Evolutionary conservation across 2,113 vertebrate species (phyloP).

Genomic region (Rana temporaria): DNA sequence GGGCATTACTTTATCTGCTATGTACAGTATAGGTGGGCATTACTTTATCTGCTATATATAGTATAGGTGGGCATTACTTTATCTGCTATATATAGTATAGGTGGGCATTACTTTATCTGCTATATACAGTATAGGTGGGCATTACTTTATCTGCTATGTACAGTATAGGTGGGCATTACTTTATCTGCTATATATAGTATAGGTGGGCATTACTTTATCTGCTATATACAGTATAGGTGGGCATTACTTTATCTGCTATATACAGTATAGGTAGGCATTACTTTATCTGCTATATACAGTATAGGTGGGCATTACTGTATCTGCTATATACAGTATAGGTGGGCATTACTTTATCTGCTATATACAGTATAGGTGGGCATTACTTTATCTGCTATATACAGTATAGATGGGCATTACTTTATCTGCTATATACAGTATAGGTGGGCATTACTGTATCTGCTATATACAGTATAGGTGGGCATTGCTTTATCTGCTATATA

Average conservation of each 20-base stretch:
- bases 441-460: too few relatives aligned
- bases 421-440: not conserved
- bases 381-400: not conserved
- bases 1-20: not conserved
- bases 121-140: not conserved
- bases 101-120: too few relatives aligned
- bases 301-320: not conserved
- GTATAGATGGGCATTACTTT: not conserved
- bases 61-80: not conserved
- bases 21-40: too few relatives aligned
- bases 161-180: not conserved
- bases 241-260: not conserved
- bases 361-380: too few relatives aligned
- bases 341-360: not conserved
- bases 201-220: too few relatives aligned
- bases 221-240: not conserved
- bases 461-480: not conserved
- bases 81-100: not conserved
- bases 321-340: not conserved
- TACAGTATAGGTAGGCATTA: too few relatives aligned
- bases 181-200: not conserved
- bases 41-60: not conserved
- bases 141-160: not conserved
- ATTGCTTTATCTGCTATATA: not conserved
- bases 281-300: not conserved